phyloP scores from a whole-genome alignment of 2,797 vertebrate species.

The Lagocephalus sceleratus region DNA sequence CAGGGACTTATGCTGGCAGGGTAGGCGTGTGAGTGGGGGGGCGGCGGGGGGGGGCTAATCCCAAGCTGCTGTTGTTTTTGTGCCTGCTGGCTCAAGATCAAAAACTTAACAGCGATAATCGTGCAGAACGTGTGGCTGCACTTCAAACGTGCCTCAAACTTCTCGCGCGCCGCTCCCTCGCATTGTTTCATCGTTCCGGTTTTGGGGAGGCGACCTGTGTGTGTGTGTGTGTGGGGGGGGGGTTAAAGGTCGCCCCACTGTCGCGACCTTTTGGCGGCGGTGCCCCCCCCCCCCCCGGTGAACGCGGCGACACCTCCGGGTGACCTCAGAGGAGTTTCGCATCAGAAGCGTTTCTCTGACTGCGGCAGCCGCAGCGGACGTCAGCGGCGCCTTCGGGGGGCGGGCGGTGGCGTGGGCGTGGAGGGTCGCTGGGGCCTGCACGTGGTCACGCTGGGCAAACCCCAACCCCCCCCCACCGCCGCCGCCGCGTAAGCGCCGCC shows the following conservation, averaged over 20 bases:
- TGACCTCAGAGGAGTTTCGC: constrained; percentile 22
- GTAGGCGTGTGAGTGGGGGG: constrained; percentile 71
- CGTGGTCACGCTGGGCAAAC: constrained; percentile 61
- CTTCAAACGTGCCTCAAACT: constrained; percentile 72
- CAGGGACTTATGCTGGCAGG: constrained; percentile 73
- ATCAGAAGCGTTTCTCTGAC: constrained; percentile 58
- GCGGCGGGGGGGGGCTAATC: constrained; percentile 71
- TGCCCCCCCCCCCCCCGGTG: background rate
- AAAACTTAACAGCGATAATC: constrained; percentile 73
- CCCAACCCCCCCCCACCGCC: too few species aligned
- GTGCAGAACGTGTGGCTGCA: constrained; percentile 68
- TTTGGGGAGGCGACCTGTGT: too few species aligned
- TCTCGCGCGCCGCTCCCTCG: constrained; percentile 54
- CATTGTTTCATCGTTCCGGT: constrained; percentile 62
- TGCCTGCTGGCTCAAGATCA: constrained; percentile 75
- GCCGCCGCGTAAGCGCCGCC: constrained; percentile 40
- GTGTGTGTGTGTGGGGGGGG: too few species aligned
- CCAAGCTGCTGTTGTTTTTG: constrained; percentile 73
- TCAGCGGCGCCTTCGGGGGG: constrained; percentile 60
- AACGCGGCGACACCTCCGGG: constrained; percentile 35
- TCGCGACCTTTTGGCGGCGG: constrained; percentile 37
- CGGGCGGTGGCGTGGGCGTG: constrained; percentile 54
- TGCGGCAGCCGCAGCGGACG: constrained; percentile 51
- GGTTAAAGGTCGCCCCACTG: constrained; percentile 28
- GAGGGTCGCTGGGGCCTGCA: constrained; percentile 63